A percentile compares a stretch with the other conserved stretches of the same genome.
phyloP scores from a whole-genome alignment of 2,113 vertebrate genomes.

The Austrofundulus limnaeus region DNA sequence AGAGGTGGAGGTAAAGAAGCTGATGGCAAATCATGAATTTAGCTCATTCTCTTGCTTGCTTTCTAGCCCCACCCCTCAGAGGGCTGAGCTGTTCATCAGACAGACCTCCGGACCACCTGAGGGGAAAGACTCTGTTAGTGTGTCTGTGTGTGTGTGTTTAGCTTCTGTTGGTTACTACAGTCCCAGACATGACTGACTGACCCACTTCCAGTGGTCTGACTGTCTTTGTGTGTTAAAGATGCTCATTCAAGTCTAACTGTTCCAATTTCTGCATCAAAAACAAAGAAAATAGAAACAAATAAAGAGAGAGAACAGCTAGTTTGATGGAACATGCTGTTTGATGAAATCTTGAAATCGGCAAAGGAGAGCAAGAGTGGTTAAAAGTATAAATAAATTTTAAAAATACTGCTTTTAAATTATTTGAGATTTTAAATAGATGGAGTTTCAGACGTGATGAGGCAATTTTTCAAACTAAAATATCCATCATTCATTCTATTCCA shows the following conservation, averaged over 20 bases:
- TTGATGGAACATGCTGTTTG: too few relatives aligned
- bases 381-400: too few relatives aligned
- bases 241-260: slow-evolving; percentile 44
- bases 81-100: slow-evolving; percentile 58
- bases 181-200: slow-evolving; percentile 56
- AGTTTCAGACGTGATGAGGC: too few relatives aligned
- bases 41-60: slow-evolving; percentile 36
- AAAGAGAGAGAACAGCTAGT: too few relatives aligned
- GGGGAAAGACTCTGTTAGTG: slow-evolving; percentile 32
- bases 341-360: too few relatives aligned
- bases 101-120: slow-evolving; percentile 44
- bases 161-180: slow-evolving; percentile 41
- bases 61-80: slow-evolving; percentile 38
- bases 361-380: too few relatives aligned
- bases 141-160: slow-evolving; percentile 20
- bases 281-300: too few relatives aligned
- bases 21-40: slow-evolving; percentile 52
- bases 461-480: too few relatives aligned
- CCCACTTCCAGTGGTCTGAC: slow-evolving; percentile 47
- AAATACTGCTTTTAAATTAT: too few relatives aligned
- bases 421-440: too few relatives aligned
- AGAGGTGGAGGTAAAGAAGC: slow-evolving; percentile 11
- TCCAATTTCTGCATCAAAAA: slow-evolving; percentile 30
- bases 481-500: too few relatives aligned
- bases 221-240: slow-evolving; percentile 34